Evolutionary conservation across 2,888 invertebrate genomes (phyloP).

Genomic region (Agrenia bidenticulata): DNA sequence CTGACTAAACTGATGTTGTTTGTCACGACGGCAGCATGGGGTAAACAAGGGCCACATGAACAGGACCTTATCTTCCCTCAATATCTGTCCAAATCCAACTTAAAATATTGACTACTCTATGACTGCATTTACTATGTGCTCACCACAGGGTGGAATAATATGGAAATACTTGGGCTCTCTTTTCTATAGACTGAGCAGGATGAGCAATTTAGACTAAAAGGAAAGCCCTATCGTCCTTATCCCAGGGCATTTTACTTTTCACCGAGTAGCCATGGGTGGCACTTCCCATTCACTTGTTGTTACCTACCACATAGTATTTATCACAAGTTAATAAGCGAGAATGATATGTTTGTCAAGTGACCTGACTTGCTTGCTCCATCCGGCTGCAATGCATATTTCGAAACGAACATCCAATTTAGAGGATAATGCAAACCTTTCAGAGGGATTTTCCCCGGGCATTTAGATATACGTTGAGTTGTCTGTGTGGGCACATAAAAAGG

Average conservation of each 20-base stretch:
- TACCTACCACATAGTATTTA: too few species aligned
- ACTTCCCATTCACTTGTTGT: too few species aligned
- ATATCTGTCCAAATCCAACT: conserved; percentile 11
- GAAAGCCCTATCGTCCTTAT: too few species aligned
- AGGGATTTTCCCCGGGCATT: conserved; percentile 3
- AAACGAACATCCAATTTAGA: conserved; percentile 7
- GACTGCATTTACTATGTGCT: background rate
- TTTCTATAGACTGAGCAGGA: too few species aligned
- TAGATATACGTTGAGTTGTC: background rate
- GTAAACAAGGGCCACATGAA: conserved; percentile 32
- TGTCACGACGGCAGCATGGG: conserved; percentile 40
- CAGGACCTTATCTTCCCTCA: conserved; percentile 13
- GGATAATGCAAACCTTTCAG: conserved; percentile 6
- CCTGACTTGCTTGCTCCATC: too few species aligned
- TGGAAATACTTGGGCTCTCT: too few species aligned
- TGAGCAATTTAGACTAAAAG: too few species aligned
- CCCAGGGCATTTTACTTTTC: too few species aligned
- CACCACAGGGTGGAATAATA: too few species aligned
- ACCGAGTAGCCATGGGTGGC: too few species aligned
- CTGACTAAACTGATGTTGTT: conserved; percentile 17
- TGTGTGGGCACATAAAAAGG: background rate
- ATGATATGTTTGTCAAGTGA: too few species aligned
- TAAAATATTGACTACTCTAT: conserved; percentile 16
- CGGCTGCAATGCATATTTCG: background rate
- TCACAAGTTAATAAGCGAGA: too few species aligned